Evolutionary conservation across 2,888 invertebrate genomes (phyloP).

Genomic region (Lottia gigantea): DNA sequence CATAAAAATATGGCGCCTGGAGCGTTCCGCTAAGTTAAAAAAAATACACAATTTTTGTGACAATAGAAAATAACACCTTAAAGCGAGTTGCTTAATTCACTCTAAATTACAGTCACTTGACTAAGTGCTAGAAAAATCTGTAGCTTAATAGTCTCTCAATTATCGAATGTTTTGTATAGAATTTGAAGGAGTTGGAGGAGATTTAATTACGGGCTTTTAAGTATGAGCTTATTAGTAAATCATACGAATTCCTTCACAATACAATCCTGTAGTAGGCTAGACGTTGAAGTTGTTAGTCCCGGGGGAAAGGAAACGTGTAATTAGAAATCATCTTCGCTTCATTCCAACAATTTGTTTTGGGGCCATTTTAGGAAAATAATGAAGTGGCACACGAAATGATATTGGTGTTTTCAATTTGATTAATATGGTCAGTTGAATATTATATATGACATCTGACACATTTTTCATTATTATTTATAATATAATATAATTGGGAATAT

Average conservation of each 20-base stretch:
- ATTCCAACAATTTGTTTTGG: constrained; percentile 3
- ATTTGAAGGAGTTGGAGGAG: neutral
- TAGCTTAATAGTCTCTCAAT: no score
- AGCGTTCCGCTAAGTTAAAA: no score
- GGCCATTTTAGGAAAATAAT: constrained; percentile 7
- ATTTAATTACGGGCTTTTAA: constrained; percentile 2
- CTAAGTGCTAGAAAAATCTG: no score
- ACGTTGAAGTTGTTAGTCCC: neutral
- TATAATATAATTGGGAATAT: no score
- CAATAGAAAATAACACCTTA: no score
- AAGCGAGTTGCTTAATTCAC: no score
- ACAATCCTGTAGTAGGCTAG: neutral
- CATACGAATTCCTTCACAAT: neutral
- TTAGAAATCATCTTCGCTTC: constrained; percentile 3
- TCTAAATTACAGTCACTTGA: no score
- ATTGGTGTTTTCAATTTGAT: neutral
- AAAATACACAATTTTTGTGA: no score
- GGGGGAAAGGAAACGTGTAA: constrained; percentile 5
- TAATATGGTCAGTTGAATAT: neutral
- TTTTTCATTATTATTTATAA: no score
- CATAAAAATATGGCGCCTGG: no score
- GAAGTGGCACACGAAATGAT: constrained; percentile 5
- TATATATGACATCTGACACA: no score
- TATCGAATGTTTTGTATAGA: no score
- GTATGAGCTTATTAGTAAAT: constrained; percentile 5